Percentiles rank a stretch among this genome's conserved stretches.
phyloP scores from a whole-genome alignment of 2,888 invertebrate species.

The Acanthosepion lycidas region DNA sequence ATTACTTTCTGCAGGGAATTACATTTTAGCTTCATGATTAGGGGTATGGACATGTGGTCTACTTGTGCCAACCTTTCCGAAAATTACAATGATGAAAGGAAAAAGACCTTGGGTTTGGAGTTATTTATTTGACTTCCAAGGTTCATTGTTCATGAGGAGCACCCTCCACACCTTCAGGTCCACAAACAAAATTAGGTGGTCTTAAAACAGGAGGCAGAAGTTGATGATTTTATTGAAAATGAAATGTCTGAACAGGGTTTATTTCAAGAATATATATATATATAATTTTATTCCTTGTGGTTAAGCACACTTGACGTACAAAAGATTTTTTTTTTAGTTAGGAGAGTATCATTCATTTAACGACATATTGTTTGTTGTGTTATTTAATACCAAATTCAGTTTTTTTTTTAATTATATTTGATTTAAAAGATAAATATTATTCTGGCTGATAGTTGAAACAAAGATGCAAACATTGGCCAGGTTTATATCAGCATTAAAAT shows the following conservation, averaged over 20 bases:
- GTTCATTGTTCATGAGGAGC: background rate
- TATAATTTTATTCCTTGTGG: too few relatives aligned
- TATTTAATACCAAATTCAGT: too few relatives aligned
- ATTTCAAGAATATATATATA: background rate
- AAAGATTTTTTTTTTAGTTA: background rate
- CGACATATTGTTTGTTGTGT: too few relatives aligned
- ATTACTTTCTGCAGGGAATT: background rate
- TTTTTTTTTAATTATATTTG: too few relatives aligned
- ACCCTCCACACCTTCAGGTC: background rate
- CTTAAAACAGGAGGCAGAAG: background rate
- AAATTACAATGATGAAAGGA: background rate
- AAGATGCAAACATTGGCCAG: too few relatives aligned
- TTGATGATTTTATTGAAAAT: background rate
- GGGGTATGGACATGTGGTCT: background rate
- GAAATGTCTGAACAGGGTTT: background rate
- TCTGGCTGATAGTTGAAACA: too few relatives aligned
- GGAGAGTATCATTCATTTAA: too few relatives aligned
- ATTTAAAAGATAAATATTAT: too few relatives aligned
- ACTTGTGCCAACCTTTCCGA: too few relatives aligned
- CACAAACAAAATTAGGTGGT: background rate
- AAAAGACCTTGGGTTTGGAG: background rate
- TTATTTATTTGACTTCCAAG: background rate
- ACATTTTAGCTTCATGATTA: background rate
- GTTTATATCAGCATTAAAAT: too few relatives aligned
- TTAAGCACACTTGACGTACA: background rate